Percentiles rank a stretch among this genome's conserved stretches.
phyloP scores from a whole-genome alignment of 2,797 vertebrate species.

The Sebastes matsubarae region DNA sequence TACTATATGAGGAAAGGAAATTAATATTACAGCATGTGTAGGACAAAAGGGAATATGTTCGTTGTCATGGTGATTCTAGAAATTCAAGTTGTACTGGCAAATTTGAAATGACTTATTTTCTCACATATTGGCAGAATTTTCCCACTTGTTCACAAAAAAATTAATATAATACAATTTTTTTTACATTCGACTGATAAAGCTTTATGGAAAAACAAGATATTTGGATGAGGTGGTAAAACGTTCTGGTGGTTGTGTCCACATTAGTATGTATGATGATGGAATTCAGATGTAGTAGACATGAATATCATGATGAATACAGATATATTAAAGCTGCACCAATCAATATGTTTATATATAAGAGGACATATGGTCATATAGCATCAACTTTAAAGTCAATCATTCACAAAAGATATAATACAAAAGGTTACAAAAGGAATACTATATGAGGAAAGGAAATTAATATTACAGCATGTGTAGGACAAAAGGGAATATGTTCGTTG shows the following conservation, averaged over 20 bases:
- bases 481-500: neutral
- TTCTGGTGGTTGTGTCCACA: neutral
- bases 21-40: neutral
- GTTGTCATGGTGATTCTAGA: neutral
- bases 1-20: neutral
- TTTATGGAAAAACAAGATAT: no score
- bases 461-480: neutral
- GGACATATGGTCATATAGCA: no score
- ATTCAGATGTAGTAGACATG: neutral
- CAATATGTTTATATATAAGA: no score
- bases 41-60: neutral
- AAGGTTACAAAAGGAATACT: neutral
- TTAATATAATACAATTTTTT: fast-evolving
- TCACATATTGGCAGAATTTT: neutral
- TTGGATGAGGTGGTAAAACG: neutral
- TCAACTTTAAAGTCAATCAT: no score
- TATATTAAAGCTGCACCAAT: neutral
- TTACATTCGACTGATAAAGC: neutral
- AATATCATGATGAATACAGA: neutral
- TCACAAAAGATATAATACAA: neutral
- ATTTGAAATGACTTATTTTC: neutral
- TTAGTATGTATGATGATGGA: neutral
- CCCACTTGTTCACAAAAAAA: no score
- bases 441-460: neutral
- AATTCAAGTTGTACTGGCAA: neutral